Percentiles rank a stretch among this genome's conserved stretches.
phyloP scores from a whole-genome alignment of 2,888 invertebrate genomes.

The Linnaemya tessellans region DNA sequence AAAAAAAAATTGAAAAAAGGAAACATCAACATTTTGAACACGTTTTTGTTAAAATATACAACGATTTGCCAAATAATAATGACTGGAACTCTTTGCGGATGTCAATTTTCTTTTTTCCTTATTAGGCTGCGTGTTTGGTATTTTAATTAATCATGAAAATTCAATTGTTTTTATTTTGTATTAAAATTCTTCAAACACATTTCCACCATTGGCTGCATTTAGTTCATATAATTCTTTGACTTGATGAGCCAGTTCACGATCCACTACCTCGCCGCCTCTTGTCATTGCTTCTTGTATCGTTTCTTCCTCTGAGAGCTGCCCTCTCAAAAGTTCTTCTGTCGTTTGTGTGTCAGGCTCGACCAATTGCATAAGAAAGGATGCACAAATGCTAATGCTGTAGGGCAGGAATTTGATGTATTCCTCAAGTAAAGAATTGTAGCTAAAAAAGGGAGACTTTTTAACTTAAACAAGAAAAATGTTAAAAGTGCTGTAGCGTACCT shows the following conservation, averaged over 20 bases:
- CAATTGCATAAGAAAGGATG: constrained; percentile 77
- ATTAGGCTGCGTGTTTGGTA: constrained; percentile 48
- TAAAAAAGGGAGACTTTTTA: constrained; percentile 56
- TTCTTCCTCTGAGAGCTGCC: constrained; percentile 64
- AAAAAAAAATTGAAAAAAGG: not conserved
- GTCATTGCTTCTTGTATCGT: constrained; percentile 67
- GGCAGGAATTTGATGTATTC: constrained; percentile 80
- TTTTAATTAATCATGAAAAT: constrained; percentile 61
- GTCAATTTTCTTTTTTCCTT: not conserved
- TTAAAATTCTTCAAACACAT: constrained; percentile 76
- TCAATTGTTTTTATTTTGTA: constrained; percentile 19
- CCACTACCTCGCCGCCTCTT: constrained; percentile 79
- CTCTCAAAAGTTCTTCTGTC: constrained; percentile 73
- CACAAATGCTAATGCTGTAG: constrained; percentile 75
- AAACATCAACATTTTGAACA: not conserved
- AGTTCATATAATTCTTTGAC: constrained; percentile 79
- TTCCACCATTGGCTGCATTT: constrained; percentile 73
- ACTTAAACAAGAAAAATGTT: not conserved
- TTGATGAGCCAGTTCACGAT: constrained; percentile 80
- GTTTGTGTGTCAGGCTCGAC: constrained; percentile 74
- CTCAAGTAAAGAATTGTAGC: constrained; percentile 77
- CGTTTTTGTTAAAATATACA: not conserved
- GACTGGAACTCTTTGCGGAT: not conserved
- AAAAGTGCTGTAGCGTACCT: constrained; percentile 73
- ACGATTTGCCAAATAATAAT: constrained; percentile 66